Base-by-base conservation (phyloP, 30 jellyfish, hydroid and myxozoan genomes). In the Rhopilema esculentum region DNA sequence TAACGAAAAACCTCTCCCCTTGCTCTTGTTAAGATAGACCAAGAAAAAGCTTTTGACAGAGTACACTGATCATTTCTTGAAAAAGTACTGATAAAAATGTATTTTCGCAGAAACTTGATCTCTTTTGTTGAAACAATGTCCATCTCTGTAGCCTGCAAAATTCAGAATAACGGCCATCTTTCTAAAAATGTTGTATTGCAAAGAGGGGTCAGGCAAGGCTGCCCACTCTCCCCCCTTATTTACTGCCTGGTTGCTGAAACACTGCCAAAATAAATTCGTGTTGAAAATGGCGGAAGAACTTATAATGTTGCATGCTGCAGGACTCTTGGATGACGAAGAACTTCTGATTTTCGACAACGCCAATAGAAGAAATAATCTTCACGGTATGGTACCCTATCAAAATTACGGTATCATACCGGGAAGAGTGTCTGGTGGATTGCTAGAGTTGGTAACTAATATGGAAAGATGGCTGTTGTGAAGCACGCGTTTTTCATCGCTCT, bases 1-100 rank as follows among this genome's bases (percentile, higher is more conserved):
- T 9, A 49, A 82, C 15, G 70, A 66, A 28, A 66, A 61, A 75
- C 30, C 57, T 1, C 40, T 19, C 81, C 85, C 31, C 61, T 75
- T 1, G 75, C 82, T 12, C 19, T 89, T 20, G 30, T 89, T n/a
- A 66, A 72, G 27, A 40, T 89, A 4, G 96, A 88, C 79, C 89
- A 88, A 69, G n/a, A 27, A 57, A 88, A 88, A 69, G 94, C 94
- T 52, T 88, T 88, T 79, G 96, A 79, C 82, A 31, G 87, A 50
- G 93, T 88, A 20, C 82, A 79, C 23, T 77, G 90, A 89, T 52
- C 40, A 12, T 89, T 80, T 57, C 72, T 80, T 21, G 20, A 16
- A 40, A 57, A 89, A n/a, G 79, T 82, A 16, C 18, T 89, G 49
- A 4, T 28, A 40, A 63, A 79, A 66, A 71, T 88, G 79, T 66